Percentiles rank a stretch among this genome's conserved stretches.
These are phyloP conservation scores for Rostratula benghalensis DNA, from an alignment of 2,113 vertebrate genomes.

Conservation along the genomic window DNA sequence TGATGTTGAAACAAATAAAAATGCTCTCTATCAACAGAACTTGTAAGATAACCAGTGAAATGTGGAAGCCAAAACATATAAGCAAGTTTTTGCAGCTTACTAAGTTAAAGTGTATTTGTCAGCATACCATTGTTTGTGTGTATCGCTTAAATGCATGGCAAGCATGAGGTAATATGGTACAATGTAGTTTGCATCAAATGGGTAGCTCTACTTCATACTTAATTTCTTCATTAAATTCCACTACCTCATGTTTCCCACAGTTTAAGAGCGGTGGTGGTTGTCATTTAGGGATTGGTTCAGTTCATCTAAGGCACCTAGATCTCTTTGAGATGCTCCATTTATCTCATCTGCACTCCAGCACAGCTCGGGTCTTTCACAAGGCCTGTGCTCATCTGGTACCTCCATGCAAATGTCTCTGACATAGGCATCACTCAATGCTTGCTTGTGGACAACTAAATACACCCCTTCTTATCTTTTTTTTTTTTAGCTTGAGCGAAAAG, in stretches of 20 bases:
- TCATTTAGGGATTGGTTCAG: neutral
- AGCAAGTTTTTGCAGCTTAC: neutral
- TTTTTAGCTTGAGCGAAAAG: neutral
- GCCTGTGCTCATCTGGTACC: neutral
- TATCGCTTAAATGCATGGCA: neutral
- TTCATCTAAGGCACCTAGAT: neutral
- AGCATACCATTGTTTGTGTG: neutral
- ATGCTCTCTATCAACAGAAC: neutral
- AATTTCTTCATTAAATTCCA: neutral
- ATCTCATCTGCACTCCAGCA: neutral
- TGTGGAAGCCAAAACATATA: neutral
- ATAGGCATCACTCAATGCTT: fast-evolving
- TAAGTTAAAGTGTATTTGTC: neutral
- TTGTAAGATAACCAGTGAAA: neutral
- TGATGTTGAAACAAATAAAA: neutral
- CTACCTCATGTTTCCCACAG: neutral
- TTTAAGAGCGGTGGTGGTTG: neutral
- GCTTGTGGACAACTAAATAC: neutral
- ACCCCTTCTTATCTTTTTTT: neutral
- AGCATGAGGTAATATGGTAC: neutral
- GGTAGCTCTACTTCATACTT: neutral
- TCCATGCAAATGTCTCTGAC: neutral
- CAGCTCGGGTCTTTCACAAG: neutral
- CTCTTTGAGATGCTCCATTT: neutral
- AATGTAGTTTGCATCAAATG: neutral